phyloP scores from a whole-genome alignment of 2,888 invertebrate species.

The Drosophila neotestacea region DNA sequence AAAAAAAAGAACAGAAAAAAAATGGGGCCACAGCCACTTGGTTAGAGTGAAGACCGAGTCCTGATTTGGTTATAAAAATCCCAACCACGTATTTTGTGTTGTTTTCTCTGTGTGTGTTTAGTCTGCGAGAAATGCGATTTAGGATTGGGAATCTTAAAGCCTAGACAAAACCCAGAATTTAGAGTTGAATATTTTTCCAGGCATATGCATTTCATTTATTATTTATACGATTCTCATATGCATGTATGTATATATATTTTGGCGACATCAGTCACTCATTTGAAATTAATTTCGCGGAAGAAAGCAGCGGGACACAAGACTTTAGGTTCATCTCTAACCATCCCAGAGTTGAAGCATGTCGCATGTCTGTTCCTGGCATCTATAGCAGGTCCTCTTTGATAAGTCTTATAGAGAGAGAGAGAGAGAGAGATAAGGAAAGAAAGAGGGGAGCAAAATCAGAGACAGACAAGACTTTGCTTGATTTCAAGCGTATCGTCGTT shows the following conservation, averaged over 20 bases:
- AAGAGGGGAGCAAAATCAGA: conserved; percentile 11
- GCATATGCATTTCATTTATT: conserved; percentile 62
- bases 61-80: conserved; percentile 81
- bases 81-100: conserved; percentile 65
- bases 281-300: conserved; percentile 76
- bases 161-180: conserved; percentile 23
- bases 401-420: conserved; percentile 11
- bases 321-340: not conserved
- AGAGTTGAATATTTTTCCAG: conserved; percentile 37
- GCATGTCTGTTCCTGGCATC: conserved; percentile 56
- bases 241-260: not conserved
- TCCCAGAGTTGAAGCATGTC: conserved; percentile 23
- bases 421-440: conserved; percentile 1
- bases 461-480: conserved; percentile 42
- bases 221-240: conserved; percentile 52
- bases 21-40: conserved; percentile 29
- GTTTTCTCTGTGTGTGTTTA: conserved; percentile 12
- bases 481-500: conserved; percentile 68
- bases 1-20: not conserved
- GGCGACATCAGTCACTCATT: conserved; percentile 64
- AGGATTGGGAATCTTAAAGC: conserved; percentile 33
- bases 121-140: conserved; percentile 27
- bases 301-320: conserved; percentile 29
- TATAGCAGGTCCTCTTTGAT: conserved; percentile 23
- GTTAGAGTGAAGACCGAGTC: conserved; percentile 32